Percentiles rank a stretch among this genome's conserved stretches.
Conservation (phyloP, 2,888 invertebrate species). For the Entomobrya multifasciata region DNA sequence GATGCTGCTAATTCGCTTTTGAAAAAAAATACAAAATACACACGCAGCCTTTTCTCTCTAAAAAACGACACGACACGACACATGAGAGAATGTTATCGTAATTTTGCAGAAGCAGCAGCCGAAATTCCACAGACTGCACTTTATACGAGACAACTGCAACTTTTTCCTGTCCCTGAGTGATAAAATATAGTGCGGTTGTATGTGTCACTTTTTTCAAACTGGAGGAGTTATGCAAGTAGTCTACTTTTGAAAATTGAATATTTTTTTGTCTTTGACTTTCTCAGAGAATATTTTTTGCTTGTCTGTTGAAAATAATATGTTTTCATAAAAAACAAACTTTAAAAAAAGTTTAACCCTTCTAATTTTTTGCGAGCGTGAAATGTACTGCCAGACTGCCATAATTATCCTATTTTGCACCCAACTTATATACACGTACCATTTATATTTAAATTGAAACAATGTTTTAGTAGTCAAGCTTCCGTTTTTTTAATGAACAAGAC, state of each 20-base stretch:
- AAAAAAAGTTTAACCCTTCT: too few relatives aligned
- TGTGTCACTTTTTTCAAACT: slow-evolving; percentile 29
- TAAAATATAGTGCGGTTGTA: slow-evolving; percentile 20
- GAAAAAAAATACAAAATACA: not conserved
- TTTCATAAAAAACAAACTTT: too few relatives aligned
- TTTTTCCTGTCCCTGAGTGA: slow-evolving; percentile 23
- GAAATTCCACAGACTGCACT: slow-evolving; percentile 45
- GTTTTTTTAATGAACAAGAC: slow-evolving; percentile 6
- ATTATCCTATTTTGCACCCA: not conserved
- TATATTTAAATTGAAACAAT: too few relatives aligned
- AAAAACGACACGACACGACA: too few relatives aligned
- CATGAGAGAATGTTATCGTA: not conserved
- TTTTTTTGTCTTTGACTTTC: not conserved
- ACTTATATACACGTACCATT: not conserved
- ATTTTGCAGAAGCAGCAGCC: not conserved
- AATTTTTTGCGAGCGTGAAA: not conserved
- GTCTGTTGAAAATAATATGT: too few relatives aligned
- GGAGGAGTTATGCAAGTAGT: slow-evolving; percentile 28
- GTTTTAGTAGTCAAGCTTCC: too few relatives aligned
- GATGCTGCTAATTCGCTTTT: slow-evolving; percentile 18
- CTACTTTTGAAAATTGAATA: too few relatives aligned
- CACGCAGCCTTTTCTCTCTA: too few relatives aligned
- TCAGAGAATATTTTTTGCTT: too few relatives aligned
- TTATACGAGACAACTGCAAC: slow-evolving; percentile 52
- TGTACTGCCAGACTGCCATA: too few relatives aligned